A percentile compares a stretch with the other conserved stretches of the same genome.
phyloP scores from a whole-genome alignment of 2,797 vertebrate species.

The Chrysocyon brachyurus region DNA sequence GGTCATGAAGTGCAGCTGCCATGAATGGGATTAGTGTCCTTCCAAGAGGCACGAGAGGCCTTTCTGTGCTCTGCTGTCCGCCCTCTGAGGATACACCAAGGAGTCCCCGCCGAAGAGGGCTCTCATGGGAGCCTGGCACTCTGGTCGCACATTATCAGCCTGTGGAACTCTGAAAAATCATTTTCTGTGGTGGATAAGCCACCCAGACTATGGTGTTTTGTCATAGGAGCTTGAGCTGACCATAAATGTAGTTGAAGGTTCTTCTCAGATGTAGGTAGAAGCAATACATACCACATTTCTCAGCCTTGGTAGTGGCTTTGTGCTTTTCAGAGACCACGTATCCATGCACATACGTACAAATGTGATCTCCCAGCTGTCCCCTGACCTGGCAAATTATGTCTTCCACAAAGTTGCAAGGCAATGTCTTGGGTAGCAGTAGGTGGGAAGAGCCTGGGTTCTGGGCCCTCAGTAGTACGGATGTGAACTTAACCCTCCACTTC shows the following conservation, averaged over 20 bases:
- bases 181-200: neutral
- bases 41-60: neutral
- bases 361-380: neutral
- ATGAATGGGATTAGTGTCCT: neutral
- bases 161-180: neutral
- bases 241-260: neutral
- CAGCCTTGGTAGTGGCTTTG: neutral
- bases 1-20: too few species aligned
- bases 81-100: neutral
- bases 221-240: neutral
- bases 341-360: accelerated
- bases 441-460: neutral
- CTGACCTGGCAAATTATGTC: neutral
- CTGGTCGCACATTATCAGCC: neutral
- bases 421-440: neutral
- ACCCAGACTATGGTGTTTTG: neutral
- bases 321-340: neutral
- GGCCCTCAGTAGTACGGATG: neutral
- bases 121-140: neutral
- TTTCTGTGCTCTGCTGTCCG: neutral
- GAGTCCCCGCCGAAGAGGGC: neutral
- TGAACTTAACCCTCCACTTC: neutral
- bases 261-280: neutral
- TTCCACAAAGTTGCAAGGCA: neutral
- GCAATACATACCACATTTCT: accelerated